Evolutionary conservation across 2,888 invertebrate genomes (phyloP), one percentile per base, ranked within the genome.

Genomic region (Tineola bisselliella): DNA sequence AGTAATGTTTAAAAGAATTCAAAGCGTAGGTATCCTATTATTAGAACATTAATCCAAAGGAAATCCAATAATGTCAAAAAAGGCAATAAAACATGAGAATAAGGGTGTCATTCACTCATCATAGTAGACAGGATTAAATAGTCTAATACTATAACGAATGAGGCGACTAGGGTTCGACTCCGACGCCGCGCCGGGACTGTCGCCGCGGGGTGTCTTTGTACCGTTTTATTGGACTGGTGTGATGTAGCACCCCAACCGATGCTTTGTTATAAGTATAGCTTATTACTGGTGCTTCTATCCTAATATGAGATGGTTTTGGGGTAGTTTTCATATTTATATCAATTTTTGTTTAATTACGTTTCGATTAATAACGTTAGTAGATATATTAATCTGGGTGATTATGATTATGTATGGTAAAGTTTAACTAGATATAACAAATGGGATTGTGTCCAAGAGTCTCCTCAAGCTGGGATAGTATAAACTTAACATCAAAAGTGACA

Each of bases 141-240:
- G 69, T 72, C 75, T 76, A 77, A 76, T 72, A 66, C 76, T 71
- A 72, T 79, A 75, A 75, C 75, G 78, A 74, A 76, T 68, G 69
- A 60, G 62, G 60, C 56, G 44, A 43, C 31, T 30, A 11, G 60
- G 60, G 48, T 44, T 33, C 33, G 31, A 58, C 3, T 25, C 33
- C 44, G 48, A 30, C 25, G 13, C 44, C 33, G 65, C 63, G 59
- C 63, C 62, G 63, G 64, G 62, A 65, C 64, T 65, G 63, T 64
- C 74, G 62, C 79, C 66, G 68, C 76, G 70, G 77, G 77, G 76
- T 57, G 73, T 65, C 76, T 70, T 76, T 82, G 81, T 81, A 75
- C 75, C 68, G 69, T 79, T 79, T 83, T 82, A 83, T 84, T 84
- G 81, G 77, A 69, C 71, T 73, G 48, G 44, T 30, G 60, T 44